phyloP scores from a whole-genome alignment of 1,140 invertebrate genomes.

The Vollenhovia emeryi region DNA sequence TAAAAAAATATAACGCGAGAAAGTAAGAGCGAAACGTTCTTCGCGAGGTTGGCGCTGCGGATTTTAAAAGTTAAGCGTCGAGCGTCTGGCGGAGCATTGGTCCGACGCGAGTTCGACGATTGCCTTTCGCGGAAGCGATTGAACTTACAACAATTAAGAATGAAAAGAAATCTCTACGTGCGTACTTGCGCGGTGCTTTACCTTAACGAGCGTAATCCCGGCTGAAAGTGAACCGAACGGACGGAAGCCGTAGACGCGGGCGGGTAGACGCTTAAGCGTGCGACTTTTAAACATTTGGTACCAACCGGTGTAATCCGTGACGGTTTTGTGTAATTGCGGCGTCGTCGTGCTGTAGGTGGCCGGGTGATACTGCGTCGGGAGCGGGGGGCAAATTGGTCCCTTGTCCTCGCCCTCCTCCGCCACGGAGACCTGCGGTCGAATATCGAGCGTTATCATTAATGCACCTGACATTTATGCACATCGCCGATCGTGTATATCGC shows the following conservation, averaged over 20 bases:
- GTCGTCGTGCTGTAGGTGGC: constrained; percentile 80
- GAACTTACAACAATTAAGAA: neutral
- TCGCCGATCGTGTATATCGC: constrained; percentile 59
- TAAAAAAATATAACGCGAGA: neutral
- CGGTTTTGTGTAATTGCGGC: constrained; percentile 83
- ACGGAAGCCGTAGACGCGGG: neutral
- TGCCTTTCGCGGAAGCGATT: neutral
- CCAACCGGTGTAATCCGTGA: constrained; percentile 79
- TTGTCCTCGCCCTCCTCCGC: constrained; percentile 78
- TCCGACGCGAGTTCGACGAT: neutral
- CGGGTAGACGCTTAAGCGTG: neutral
- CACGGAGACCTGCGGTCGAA: constrained; percentile 82
- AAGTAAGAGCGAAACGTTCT: neutral
- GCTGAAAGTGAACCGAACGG: neutral
- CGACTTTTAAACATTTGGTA: constrained; percentile 43
- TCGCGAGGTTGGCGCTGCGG: neutral
- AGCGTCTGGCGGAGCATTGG: neutral
- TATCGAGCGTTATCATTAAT: constrained; percentile 82
- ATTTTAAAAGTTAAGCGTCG: neutral
- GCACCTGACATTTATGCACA: constrained; percentile 80
- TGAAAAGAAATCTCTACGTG: neutral
- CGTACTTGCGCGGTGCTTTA: neutral
- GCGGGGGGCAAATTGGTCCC: constrained; percentile 84
- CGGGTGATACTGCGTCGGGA: constrained; percentile 82
- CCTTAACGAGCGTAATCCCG: neutral